A percentile compares a stretch with the other conserved stretches of the same genome.
Evolutionary conservation across 2,888 invertebrate species (phyloP).

Genomic region (Myathropa florea): DNA sequence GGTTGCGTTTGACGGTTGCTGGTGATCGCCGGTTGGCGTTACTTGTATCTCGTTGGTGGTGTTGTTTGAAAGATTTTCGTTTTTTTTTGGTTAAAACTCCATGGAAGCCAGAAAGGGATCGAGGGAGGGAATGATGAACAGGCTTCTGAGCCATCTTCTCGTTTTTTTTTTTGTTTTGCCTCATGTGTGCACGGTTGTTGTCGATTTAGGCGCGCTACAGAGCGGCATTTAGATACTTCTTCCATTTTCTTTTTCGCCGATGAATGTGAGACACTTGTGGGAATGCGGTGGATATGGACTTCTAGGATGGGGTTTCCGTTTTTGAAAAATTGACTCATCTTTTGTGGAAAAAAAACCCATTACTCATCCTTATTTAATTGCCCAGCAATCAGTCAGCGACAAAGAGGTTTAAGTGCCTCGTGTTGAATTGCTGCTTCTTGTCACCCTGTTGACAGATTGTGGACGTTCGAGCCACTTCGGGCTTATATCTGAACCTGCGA

Average conservation of each 20-base stretch:
- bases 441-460: no score
- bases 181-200: not conserved
- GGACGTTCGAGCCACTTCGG: no score
- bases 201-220: not conserved
- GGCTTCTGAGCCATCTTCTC: constrained; percentile 21
- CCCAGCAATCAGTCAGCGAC: no score
- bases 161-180: no score
- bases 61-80: not conserved
- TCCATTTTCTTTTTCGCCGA: not conserved
- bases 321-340: no score
- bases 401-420: no score
- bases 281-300: not conserved
- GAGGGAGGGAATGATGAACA: constrained; percentile 40
- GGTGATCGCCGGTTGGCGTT: constrained; percentile 46
- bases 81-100: constrained; percentile 9
- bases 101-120: constrained; percentile 52
- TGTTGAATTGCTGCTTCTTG: no score
- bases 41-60: constrained; percentile 16
- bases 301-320: not conserved
- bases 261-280: not conserved
- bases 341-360: no score
- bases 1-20: not conserved
- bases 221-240: not conserved
- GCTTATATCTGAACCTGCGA: no score
- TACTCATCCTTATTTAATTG: no score